Evolutionary conservation across 2,888 invertebrate genomes (phyloP).

Genomic region (Crossocerus cetratus): DNA sequence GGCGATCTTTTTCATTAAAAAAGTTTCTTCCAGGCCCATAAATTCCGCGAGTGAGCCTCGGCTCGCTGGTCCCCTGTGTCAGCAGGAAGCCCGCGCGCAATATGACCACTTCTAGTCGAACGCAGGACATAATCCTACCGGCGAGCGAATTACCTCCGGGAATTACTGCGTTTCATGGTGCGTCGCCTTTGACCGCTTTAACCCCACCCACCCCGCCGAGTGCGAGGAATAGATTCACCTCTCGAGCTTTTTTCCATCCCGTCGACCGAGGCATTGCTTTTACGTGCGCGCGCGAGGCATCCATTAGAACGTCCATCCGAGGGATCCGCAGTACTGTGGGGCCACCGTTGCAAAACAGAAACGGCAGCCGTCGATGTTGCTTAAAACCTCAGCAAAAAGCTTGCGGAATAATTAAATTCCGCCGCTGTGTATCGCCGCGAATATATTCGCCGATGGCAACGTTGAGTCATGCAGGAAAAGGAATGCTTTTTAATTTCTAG

Average conservation of each 20-base stretch:
- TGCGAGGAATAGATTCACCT: no score
- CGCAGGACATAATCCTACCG: neutral
- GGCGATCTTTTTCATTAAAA: neutral
- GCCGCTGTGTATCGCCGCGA: constrained; percentile 48
- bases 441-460: constrained; percentile 52
- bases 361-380: no score
- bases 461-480: no score
- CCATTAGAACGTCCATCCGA: no score
- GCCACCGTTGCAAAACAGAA: no score
- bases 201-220: no score
- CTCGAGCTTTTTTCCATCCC: no score
- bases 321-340: no score
- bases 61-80: neutral
- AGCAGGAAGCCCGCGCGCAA: neutral
- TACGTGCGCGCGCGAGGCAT: no score
- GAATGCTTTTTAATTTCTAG: no score
- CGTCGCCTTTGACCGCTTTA: neutral
- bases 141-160: neutral
- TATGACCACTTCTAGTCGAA: neutral
- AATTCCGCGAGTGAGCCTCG: neutral
- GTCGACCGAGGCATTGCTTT: no score
- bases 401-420: constrained; percentile 30
- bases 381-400: constrained; percentile 22
- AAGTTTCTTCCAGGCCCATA: neutral
- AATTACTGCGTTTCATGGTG: neutral